Base-by-base conservation (phyloP, 1,140 invertebrate genomes). In the Cotesia glomerata region DNA sequence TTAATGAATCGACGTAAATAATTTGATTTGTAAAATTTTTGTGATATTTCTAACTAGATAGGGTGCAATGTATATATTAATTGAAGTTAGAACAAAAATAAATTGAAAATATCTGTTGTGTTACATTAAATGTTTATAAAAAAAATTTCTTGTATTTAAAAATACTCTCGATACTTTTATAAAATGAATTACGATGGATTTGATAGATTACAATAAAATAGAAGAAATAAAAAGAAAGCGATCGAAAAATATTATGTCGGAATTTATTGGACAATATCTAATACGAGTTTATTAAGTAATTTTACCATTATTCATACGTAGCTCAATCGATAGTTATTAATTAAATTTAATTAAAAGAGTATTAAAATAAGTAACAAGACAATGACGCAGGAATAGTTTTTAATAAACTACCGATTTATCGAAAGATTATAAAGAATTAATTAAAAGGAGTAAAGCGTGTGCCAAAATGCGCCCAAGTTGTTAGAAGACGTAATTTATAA, bases 251-350 rank as follows among this genome's bases (percentile, higher is more conserved):
- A 59, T 76, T 75, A 45, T 45, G 11, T 45, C 5, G 67, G 68
- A 77, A 68, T 75, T 76, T 76, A 78, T 80, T 74, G 75, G 80
- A 81, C 80, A 81, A 81, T 81, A 81, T 81, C 79, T 80, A 74
- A 58, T 69, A 71, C 65, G 65, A 72, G 69, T 65, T 74, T 61
- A 74, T 51, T 66, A 73, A 45, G 32, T 56, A 63, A 45, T 68
- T 52, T 73, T 52, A 77, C 56, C 51, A 73, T 74, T 78, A 77
- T 70, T 78, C 72, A 69, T 78, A 78, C 62, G 72, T 80, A 79
- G 75, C 63, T 79, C 77, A 75, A 70, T 78, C 66, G 56, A 18
- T 72, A 75, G 72, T 64, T 74, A 77, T 63, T 58, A 39, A 63
- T 68, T 61, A 49, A 69, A 49, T n/a, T 59, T 71, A 49, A 59